A percentile compares a stretch with the other conserved stretches of the same genome.
phyloP scores from a whole-genome alignment of 2,888 invertebrate species.

The Habroteleia sp. region DNA sequence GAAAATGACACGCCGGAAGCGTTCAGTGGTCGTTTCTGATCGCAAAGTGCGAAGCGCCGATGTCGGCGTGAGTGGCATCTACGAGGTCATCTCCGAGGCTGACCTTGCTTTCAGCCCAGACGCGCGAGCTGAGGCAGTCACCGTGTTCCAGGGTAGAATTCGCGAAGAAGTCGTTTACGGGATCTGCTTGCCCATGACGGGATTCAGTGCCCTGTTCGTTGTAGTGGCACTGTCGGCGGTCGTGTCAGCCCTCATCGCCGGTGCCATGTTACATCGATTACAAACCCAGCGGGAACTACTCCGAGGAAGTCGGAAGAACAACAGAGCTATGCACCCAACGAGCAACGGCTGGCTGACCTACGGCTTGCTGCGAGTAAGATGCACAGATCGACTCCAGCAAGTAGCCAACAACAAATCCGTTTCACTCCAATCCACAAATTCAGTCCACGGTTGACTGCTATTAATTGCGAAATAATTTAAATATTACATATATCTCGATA shows the following conservation, averaged over 20 bases:
- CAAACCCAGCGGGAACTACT: constrained; percentile 88
- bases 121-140: constrained; percentile 89
- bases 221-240: constrained; percentile 93
- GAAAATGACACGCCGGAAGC: constrained; percentile 82
- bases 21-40: constrained; percentile 86
- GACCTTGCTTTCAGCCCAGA: constrained; percentile 95
- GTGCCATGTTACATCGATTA: constrained; percentile 89
- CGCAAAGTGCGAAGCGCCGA: constrained; percentile 91
- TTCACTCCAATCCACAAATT: constrained; percentile 61
- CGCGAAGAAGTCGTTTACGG: constrained; percentile 95
- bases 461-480: constrained; percentile 18
- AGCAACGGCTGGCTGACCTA: constrained; percentile 77
- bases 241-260: constrained; percentile 92
- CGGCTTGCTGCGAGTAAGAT: constrained; percentile 75
- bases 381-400: constrained; percentile 70
- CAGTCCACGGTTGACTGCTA: constrained; percentile 72
- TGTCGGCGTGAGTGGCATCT: constrained; percentile 93
- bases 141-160: constrained; percentile 94
- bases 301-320: constrained; percentile 78
- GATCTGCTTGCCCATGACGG: constrained; percentile 93
- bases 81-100: constrained; percentile 95
- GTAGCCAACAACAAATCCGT: constrained; percentile 55
- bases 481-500: constrained; percentile 42
- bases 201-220: constrained; percentile 93
- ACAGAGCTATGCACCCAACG: constrained; percentile 68